phyloP scores from a whole-genome alignment of 2,888 invertebrate genomes.

The Microctonus brassicae region DNA sequence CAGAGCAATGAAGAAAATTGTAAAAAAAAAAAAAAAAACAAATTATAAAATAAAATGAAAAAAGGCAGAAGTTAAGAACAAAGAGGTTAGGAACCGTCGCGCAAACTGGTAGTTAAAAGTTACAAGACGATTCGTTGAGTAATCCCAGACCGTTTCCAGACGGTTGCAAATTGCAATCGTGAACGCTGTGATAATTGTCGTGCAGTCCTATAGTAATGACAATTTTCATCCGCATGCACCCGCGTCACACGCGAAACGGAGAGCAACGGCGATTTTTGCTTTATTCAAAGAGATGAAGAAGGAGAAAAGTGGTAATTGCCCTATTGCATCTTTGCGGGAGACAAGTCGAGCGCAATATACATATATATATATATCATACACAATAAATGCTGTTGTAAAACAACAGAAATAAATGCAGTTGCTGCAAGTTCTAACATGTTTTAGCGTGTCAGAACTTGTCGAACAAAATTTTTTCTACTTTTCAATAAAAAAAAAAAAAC shows the following conservation, averaged over 20 bases:
- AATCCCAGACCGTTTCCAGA: slow-evolving; percentile 68
- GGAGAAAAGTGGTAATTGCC: slow-evolving; percentile 58
- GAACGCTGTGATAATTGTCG: slow-evolving; percentile 68
- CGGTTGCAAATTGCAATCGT: slow-evolving; percentile 67
- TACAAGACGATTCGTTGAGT: slow-evolving; percentile 68
- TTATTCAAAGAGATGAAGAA: not conserved
- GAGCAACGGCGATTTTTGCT: slow-evolving; percentile 40
- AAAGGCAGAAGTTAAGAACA: slow-evolving; percentile 18
- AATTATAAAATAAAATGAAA: slow-evolving; percentile 4
- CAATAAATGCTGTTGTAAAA: not conserved
- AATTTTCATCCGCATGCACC: slow-evolving; percentile 63
- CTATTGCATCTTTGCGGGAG: slow-evolving; percentile 62
- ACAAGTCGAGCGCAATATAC: slow-evolving; percentile 38
- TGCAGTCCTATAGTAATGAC: slow-evolving; percentile 63
- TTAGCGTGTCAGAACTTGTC: too few relatives aligned
- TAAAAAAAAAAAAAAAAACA: not conserved
- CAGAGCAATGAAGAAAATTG: slow-evolving; percentile 11
- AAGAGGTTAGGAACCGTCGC: slow-evolving; percentile 42
- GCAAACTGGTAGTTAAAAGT: slow-evolving; percentile 66
- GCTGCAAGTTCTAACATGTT: too few relatives aligned
- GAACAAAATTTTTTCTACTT: not conserved
- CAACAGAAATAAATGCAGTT: not conserved
- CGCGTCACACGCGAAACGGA: slow-evolving; percentile 48
- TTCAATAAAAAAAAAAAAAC: too few relatives aligned
- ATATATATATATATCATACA: not conserved